Conservation (phyloP, 2,113 vertebrate genomes). For the Amphilophus citrinellus region DNA sequence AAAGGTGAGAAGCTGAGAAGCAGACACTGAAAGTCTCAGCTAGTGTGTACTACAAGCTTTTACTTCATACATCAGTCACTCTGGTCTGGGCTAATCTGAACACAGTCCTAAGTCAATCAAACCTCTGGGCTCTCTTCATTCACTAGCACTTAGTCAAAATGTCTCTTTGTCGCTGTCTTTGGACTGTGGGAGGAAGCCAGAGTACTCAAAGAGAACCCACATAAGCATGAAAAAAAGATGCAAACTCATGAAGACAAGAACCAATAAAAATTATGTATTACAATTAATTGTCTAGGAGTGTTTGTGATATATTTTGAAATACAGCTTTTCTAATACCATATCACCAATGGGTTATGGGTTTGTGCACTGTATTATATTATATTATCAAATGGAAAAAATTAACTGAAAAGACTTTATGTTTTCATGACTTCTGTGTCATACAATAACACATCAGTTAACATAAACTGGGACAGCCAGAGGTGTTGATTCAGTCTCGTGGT, state of each 20-base stretch:
- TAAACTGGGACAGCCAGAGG: not conserved
- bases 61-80: not conserved
- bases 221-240: not conserved
- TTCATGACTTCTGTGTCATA: not conserved
- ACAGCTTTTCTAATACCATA: no score
- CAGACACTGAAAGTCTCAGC: no score
- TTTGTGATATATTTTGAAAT: no score
- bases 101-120: not conserved
- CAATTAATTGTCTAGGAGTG: no score
- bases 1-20: no score
- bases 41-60: not conserved
- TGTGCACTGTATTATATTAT: no score
- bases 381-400: not conserved
- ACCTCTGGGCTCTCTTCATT: not conserved
- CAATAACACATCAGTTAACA: not conserved
- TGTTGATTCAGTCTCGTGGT: not conserved
- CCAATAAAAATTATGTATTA: not conserved
- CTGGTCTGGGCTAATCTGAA: not conserved
- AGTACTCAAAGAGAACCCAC: no score
- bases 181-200: no score
- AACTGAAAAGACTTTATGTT: not conserved
- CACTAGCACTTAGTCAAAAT: not conserved
- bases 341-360: not conserved
- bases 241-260: not conserved
- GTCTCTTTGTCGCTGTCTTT: not conserved